Evolutionary conservation across 2,888 invertebrate genomes (phyloP), one percentile per base, ranked within the genome.

Genomic region (Bedellia somnulentella): DNA sequence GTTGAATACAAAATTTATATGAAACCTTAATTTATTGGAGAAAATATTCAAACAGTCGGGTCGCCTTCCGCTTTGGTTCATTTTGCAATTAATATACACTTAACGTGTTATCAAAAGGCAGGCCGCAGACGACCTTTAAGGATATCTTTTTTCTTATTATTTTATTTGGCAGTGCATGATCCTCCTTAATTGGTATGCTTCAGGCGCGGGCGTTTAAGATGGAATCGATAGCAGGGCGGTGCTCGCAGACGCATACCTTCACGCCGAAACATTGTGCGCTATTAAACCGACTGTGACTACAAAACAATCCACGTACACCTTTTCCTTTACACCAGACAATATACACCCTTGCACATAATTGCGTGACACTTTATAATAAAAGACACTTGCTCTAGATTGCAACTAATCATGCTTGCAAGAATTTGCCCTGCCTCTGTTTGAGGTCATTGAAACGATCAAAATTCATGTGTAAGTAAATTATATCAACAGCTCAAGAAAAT

Each of bases 211-310:
- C 48, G 52, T 46, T 54, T 55, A 47, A 63, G 63, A 66, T 64
- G 35, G 50, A 47, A 48, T 49, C 50, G 61, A 68, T 66, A 61
- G 28, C 41, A 39, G 32, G 40, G 52, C 53, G 47, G 45, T n/a
- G n/a, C n/a, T n/a, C n/a, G n/a, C n/a, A 41, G 42, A 53, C 47
- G 59, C 63, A 52, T 61, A 52, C 63, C 57, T 57, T 59, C 61
- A 64, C 64, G 58, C 18, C 18, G 18, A 18, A 5, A 18, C 18
- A 6, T 18, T 18, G 5, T 18, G 9, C 18, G 18, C 18, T n/a
- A n/a, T n/a, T n/a, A n/a, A n/a, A n/a, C n/a, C n/a, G n/a, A n/a
- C n/a, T n/a, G n/a, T n/a, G n/a, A n/a, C n/a, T n/a, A n/a, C n/a
- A n/a, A n/a, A n/a, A n/a, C n/a, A n/a, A n/a, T n/a, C n/a, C n/a